Base-by-base conservation (phyloP, 2,888 invertebrate species). In the Rosalia funebris region DNA sequence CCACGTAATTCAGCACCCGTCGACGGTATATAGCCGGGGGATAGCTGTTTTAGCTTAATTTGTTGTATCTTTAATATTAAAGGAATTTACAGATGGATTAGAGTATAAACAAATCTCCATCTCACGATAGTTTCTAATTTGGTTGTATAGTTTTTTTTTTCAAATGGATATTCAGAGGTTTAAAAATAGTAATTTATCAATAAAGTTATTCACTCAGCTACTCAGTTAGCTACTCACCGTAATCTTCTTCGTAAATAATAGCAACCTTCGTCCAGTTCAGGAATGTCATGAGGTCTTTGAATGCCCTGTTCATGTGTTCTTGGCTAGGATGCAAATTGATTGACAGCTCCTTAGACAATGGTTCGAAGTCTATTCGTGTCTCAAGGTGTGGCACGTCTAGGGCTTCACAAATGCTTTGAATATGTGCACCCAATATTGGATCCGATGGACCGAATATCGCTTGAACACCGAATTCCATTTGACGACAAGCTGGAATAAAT, bases 251-350 rank as follows among this genome's bases (percentile, higher is more conserved):
- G 76, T 96, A 97, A 41, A 98, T 89, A 55, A 98, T 91, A 0
- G 95, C 96, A 75, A 96, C 93, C 77, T 91, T 89, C 1, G 93
- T 93, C 97, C 97, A 97, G 79, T 95, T 94, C 62, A 96, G 87
- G 79, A 93, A 93, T 7, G 88, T 84, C 80, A 96, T 92, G 68
- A 96, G 86, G 75, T 96, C 96, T 57, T 90, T 86, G 81, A 95
- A 94, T 0, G 93, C 93, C 76, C 86, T 86, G 76, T 94, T 92
- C 78, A 96, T 86, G 66, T 92, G 85, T 56, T 88, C 87, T 67
- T 93, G 91, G 7, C 94, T 89, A 0, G 97, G 97, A 79, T 93
- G 92, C 52, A 97, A 83, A 82, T 95, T 96, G 72, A 96, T 90
- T 37, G 95, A 93, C 78, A 92, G 92, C 70, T 91, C 89, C 75